Evolutionary conservation across 2,797 vertebrate genomes (phyloP).

Genomic region (Ptychobarbus kaznakovi): DNA sequence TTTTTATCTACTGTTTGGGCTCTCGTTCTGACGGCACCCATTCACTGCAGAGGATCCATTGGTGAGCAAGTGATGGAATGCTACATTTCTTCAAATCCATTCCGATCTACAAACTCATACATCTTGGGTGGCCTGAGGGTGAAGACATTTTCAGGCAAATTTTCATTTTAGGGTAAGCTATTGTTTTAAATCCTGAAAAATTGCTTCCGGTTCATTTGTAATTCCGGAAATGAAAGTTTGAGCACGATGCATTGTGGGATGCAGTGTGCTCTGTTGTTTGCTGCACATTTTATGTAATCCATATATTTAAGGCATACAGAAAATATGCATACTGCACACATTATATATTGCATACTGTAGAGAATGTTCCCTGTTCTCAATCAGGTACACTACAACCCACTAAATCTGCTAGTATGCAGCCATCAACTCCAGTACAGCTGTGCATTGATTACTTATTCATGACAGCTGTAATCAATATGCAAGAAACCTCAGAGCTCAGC

Average conservation of each 20-base stretch:
- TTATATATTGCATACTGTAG: background rate
- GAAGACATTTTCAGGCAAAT: background rate
- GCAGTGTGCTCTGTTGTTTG: background rate
- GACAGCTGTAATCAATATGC: slow-evolving; percentile 32
- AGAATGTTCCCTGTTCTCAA: background rate
- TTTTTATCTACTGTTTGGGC: background rate
- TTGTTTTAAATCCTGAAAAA: background rate
- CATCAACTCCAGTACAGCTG: background rate
- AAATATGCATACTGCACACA: background rate
- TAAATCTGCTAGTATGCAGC: background rate
- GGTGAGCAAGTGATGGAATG: background rate
- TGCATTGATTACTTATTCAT: slow-evolving; percentile 32
- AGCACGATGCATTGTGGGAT: background rate
- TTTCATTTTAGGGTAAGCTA: background rate
- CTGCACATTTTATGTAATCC: background rate
- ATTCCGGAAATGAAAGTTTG: background rate
- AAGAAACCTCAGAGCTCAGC: slow-evolving; percentile 25
- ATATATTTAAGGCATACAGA: background rate
- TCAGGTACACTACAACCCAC: background rate
- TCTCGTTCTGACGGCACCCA: background rate
- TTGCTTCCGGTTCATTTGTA: background rate
- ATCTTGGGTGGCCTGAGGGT: background rate
- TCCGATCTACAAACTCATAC: background rate
- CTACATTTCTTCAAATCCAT: background rate
- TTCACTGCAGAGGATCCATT: background rate